Conservation (phyloP, 2,888 invertebrate genomes). For the Adelognathus sp. region DNA sequence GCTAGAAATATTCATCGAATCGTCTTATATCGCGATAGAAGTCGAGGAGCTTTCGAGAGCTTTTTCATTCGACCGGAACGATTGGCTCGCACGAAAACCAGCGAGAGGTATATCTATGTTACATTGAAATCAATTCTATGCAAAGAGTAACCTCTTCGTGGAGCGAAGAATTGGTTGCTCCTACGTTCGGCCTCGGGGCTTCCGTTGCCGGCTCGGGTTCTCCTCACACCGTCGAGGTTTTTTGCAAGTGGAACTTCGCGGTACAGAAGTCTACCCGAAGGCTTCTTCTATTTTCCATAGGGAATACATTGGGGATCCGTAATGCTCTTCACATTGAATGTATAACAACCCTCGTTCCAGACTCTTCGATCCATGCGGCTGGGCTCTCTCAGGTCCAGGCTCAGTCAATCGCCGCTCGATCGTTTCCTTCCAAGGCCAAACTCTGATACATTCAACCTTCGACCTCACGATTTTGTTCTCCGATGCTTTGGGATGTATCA, state of each 20-base stretch:
- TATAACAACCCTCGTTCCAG: slow-evolving; percentile 27
- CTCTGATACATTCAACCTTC: slow-evolving; percentile 5
- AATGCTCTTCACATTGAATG: slow-evolving; percentile 55
- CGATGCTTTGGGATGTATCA: not conserved
- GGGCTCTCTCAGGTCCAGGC: slow-evolving; percentile 1
- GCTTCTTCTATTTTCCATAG: slow-evolving; percentile 47
- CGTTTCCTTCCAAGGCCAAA: not conserved
- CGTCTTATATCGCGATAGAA: not conserved
- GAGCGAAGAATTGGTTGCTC: slow-evolving; percentile 43
- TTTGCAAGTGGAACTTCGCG: slow-evolving; percentile 40
- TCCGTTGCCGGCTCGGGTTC: not conserved
- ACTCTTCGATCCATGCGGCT: slow-evolving; percentile 41
- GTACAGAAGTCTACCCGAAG: not conserved
- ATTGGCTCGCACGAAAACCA: slow-evolving; percentile 32
- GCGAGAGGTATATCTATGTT: slow-evolving; percentile 26
- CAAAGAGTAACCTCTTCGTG: slow-evolving; percentile 42
- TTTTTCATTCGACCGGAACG: slow-evolving; percentile 26
- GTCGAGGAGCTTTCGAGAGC: not conserved
- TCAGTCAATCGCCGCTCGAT: slow-evolving; percentile 32
- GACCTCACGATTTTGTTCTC: slow-evolving; percentile 11
- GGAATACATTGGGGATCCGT: slow-evolving; percentile 48
- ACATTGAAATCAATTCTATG: slow-evolving; percentile 54
- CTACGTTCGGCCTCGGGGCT: slow-evolving; percentile 37
- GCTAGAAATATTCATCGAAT: slow-evolving; percentile 2
- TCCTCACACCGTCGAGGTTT: slow-evolving; percentile 22